These are phyloP conservation scores for Nebria ingens DNA, from an alignment of 1,140 invertebrate genomes.

Conservation along the genomic window DNA sequence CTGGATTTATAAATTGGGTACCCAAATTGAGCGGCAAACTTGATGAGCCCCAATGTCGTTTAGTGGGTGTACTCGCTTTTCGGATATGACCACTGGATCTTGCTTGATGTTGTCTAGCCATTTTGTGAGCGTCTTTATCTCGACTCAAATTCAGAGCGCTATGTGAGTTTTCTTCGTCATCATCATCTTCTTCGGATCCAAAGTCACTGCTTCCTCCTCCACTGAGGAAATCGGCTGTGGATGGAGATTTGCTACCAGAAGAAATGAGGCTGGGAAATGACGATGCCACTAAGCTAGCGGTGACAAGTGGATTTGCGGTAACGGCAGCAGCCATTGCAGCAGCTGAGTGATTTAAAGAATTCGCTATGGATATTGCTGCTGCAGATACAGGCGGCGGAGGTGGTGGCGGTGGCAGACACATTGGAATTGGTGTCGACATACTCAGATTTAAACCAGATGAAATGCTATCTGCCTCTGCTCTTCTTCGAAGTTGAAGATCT, in stretches of 20 bases:
- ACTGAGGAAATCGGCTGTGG: constrained; percentile 31
- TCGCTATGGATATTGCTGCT: constrained; percentile 31
- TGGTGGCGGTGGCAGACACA: constrained; percentile 51
- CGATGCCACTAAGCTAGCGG: constrained; percentile 35
- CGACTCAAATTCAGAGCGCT: constrained; percentile 59
- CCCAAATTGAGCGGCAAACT: constrained; percentile 75
- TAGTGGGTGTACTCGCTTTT: constrained; percentile 79
- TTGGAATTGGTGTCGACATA: constrained; percentile 47
- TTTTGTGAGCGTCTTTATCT: constrained; percentile 39
- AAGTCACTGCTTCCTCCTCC: constrained; percentile 39
- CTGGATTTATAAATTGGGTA: constrained; percentile 82
- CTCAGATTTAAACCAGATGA: constrained; percentile 46
- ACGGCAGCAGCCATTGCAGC: constrained; percentile 40
- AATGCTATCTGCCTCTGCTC: constrained; percentile 39
- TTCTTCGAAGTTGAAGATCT: constrained; percentile 34
- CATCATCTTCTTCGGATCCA: constrained; percentile 53
- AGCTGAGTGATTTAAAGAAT: constrained; percentile 41
- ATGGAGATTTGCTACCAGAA: constrained; percentile 33
- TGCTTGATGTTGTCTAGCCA: constrained; percentile 30
- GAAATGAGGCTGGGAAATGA: constrained; percentile 34
- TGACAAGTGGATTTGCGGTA: constrained; percentile 34
- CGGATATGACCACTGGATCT: constrained; percentile 45
- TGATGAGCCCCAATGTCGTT: constrained; percentile 78
- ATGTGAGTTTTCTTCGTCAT: constrained; percentile 50
- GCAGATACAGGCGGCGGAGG: constrained; percentile 32